phyloP scores from a whole-genome alignment of 2,888 invertebrate genomes.

The Andrena bucephala region DNA sequence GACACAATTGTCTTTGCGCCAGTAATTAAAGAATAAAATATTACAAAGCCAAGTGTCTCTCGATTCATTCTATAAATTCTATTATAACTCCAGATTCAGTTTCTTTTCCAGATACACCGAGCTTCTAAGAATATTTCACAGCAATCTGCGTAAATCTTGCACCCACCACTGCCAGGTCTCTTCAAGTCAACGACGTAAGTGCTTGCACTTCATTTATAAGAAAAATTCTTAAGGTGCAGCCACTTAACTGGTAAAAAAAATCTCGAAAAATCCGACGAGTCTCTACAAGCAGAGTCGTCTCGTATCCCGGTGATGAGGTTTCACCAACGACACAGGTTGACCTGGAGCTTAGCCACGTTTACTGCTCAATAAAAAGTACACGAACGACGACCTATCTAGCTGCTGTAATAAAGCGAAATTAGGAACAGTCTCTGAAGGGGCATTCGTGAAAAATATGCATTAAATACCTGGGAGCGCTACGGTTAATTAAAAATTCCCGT shows the following conservation, averaged over 20 bases:
- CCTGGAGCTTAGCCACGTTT: not conserved
- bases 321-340: not conserved
- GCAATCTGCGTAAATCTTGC: too few species aligned
- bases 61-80: not conserved
- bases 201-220: too few species aligned
- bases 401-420: not conserved
- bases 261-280: not conserved
- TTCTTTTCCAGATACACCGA: too few species aligned
- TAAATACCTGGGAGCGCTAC: not conserved
- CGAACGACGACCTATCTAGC: not conserved
- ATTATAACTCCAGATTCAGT: not conserved
- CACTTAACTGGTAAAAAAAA: too few species aligned
- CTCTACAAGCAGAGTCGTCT: not conserved
- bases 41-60: slow-evolving; percentile 3
- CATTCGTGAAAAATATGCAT: not conserved
- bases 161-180: too few species aligned
- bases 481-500: not conserved
- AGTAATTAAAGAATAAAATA: not conserved
- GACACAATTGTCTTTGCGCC: not conserved
- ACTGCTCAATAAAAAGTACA: not conserved
- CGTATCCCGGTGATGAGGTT: not conserved
- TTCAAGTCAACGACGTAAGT: too few species aligned
- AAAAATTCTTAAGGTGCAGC: too few species aligned
- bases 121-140: too few species aligned
- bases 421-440: not conserved